These are phyloP conservation scores for Agriopis marginaria DNA, from an alignment of 2,888 invertebrate species.

Conservation along the genomic window DNA sequence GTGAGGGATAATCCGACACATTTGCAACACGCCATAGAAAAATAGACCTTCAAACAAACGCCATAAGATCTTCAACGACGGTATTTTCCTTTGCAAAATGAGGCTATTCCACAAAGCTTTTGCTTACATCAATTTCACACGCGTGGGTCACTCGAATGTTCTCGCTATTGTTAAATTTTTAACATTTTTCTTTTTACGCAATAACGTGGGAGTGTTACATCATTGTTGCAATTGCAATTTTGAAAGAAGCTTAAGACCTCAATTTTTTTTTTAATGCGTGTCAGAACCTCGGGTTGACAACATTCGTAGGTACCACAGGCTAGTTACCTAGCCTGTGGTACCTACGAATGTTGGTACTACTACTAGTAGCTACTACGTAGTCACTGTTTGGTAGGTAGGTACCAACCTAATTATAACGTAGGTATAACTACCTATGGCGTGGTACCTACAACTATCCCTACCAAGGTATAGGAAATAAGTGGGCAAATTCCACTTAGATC, in stretches of 20 bases:
- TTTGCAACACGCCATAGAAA: slow-evolving; percentile 41
- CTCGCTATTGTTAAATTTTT: slow-evolving; percentile 63
- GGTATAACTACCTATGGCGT: no score
- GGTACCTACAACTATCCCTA: no score
- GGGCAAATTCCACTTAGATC: no score
- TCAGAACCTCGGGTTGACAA: no score
- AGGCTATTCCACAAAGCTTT: slow-evolving; percentile 56
- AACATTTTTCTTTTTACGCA: slow-evolving; percentile 47
- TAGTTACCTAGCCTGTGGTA: no score
- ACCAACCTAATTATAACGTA: no score
- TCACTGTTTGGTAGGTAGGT: no score
- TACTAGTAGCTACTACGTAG: no score
- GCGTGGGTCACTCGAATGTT: slow-evolving; percentile 67
- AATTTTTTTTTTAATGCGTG: not conserved
- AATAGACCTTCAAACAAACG: slow-evolving; percentile 45
- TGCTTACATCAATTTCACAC: slow-evolving; percentile 61
- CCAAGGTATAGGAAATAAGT: no score
- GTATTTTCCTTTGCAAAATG: slow-evolving; percentile 22
- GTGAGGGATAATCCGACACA: slow-evolving; percentile 61
- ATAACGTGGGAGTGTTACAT: slow-evolving; percentile 51
- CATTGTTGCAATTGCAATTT: slow-evolving; percentile 38
- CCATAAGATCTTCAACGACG: not conserved
- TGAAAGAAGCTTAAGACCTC: slow-evolving; percentile 27
- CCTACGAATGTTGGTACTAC: no score
- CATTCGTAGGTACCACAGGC: no score